phyloP scores from a whole-genome alignment of 2,888 invertebrate genomes.

The Anorthoa munda region DNA sequence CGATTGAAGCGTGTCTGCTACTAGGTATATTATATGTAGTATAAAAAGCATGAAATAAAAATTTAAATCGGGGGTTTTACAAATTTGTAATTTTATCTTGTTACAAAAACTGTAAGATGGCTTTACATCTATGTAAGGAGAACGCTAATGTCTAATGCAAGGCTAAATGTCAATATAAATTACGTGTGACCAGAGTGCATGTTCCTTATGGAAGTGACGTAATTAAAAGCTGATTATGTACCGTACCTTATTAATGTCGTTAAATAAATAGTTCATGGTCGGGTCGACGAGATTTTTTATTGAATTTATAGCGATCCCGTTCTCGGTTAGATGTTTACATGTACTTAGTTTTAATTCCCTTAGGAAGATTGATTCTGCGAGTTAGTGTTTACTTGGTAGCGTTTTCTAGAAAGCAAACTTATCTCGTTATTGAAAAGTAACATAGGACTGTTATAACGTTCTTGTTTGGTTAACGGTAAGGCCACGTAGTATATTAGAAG shows the following conservation, averaged over 20 bases:
- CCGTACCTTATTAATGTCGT: conserved; percentile 31
- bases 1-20: too few relatives aligned
- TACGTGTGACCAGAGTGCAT: neutral
- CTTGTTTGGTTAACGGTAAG: neutral
- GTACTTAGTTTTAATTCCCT: conserved; percentile 38
- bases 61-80: too few relatives aligned
- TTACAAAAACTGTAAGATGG: too few relatives aligned
- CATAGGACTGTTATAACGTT: conserved; percentile 6
- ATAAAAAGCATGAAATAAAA: too few relatives aligned
- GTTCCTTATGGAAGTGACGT: neutral
- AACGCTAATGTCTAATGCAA: too few relatives aligned
- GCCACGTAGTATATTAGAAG: neutral
- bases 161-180: neutral
- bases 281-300: conserved; percentile 50
- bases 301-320: conserved; percentile 39
- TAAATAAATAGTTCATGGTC: conserved; percentile 60
- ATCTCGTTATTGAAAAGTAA: conserved; percentile 8
- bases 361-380: conserved; percentile 33
- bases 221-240: neutral
- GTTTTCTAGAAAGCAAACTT: conserved; percentile 8
- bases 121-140: too few relatives aligned
- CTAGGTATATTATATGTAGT: too few relatives aligned
- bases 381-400: conserved; percentile 13
- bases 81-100: too few relatives aligned
- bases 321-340: conserved; percentile 38